Evolutionary conservation across 2,113 vertebrate genomes (phyloP).

Genomic region (Cochlearius cochlearius): DNA sequence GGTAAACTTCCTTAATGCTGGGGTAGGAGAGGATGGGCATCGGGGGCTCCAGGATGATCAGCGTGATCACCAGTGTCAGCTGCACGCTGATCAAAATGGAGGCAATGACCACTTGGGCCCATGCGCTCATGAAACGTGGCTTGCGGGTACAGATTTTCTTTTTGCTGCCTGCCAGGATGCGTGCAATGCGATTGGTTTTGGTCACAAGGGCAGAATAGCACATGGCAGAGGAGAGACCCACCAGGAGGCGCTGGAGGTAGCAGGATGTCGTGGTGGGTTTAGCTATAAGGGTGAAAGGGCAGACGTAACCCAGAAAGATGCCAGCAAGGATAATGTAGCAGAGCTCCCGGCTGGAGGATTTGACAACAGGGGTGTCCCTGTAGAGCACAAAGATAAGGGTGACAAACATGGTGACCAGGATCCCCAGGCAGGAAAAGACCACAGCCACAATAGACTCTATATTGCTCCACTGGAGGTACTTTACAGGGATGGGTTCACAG

Average conservation of each 20-base stretch:
- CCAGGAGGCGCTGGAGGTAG: conserved; percentile 94
- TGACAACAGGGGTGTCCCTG: conserved; percentile 96
- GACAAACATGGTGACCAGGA: conserved; percentile 96
- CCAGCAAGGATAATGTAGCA: conserved; percentile 97
- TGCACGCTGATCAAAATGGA: conserved; percentile 93
- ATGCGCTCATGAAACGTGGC: conserved; percentile 97
- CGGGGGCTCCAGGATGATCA: conserved; percentile 95
- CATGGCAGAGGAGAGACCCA: conserved; percentile 96
- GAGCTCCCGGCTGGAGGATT: conserved; percentile 96
- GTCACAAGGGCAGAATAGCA: conserved; percentile 97
- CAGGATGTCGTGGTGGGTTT: conserved; percentile 90
- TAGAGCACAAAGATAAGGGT: conserved; percentile 97
- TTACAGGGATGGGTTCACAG: conserved; percentile 88
- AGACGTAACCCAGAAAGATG: conserved; percentile 96
- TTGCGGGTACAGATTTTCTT: conserved; percentile 99
- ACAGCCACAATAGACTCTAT: conserved; percentile 96
- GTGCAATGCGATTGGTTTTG: conserved; percentile 97
- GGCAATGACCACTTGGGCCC: conserved; percentile 95
- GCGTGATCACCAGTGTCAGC: conserved; percentile 87
- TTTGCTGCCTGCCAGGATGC: conserved; percentile 97
- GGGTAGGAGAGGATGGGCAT: conserved; percentile 95
- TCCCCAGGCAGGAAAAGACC: conserved; percentile 94
- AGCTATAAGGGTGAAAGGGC: conserved; percentile 95
- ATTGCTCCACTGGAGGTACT: conserved; percentile 92
- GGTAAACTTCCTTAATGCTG: conserved; percentile 94